Evolutionary conservation across 2,888 invertebrate species (phyloP).

Genomic region (Limenitis camilla): DNA sequence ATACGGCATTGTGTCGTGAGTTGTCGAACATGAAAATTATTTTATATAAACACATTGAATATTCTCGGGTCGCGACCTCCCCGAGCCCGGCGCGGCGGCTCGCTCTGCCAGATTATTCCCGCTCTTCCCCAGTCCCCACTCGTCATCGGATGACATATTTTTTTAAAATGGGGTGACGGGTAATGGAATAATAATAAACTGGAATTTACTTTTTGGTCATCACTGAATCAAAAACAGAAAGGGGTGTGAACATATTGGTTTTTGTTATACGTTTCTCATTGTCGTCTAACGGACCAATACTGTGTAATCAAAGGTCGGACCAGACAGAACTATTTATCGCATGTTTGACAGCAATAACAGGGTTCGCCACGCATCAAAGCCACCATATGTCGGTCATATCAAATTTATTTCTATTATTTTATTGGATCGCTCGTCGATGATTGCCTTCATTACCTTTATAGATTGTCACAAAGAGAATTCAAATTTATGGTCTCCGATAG

Average conservation of each 20-base stretch:
- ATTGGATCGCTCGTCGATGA: conserved; percentile 66
- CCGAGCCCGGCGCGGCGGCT: conserved; percentile 37
- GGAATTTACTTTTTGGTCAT: conserved; percentile 74
- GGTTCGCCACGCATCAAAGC: conserved; percentile 66
- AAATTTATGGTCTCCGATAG: conserved; percentile 69
- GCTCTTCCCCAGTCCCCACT: conserved; percentile 54
- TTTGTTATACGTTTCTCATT: conserved; percentile 65
- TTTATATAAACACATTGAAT: conserved; percentile 74
- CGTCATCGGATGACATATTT: conserved; percentile 73
- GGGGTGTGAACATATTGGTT: conserved; percentile 72
- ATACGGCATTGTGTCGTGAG: conserved; percentile 65
- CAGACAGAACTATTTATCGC: conserved; percentile 68
- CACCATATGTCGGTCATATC: conserved; percentile 74
- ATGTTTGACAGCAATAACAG: conserved; percentile 75
- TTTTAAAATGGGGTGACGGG: conserved; percentile 67
- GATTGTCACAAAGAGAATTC: conserved; percentile 70
- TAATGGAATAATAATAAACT: conserved; percentile 76
- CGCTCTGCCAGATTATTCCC: conserved; percentile 57
- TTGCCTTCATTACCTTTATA: conserved; percentile 73
- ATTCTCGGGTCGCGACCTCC: conserved; percentile 59
- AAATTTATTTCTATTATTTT: conserved; percentile 75
- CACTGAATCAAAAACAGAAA: conserved; percentile 67
- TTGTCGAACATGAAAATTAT: conserved; percentile 74
- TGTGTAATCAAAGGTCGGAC: conserved; percentile 69
- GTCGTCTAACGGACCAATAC: conserved; percentile 66